Evolutionary conservation across 2,113 vertebrate species (phyloP).

Genomic region (Megaceryle torquata): DNA sequence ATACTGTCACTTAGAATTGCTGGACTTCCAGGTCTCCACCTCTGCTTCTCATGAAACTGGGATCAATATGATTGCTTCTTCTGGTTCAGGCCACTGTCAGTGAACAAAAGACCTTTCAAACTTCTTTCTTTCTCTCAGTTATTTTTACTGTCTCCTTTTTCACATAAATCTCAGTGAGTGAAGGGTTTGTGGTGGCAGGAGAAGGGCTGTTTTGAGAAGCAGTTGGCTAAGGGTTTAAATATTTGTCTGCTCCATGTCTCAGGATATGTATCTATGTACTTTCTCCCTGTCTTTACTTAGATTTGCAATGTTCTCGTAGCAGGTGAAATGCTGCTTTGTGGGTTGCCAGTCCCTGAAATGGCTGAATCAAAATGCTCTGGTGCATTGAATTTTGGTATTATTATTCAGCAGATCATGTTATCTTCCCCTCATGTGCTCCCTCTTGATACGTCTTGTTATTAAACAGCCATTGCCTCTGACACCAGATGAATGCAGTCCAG

Average conservation of each 20-base stretch:
- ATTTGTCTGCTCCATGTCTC: not conserved
- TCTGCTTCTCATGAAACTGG: not conserved
- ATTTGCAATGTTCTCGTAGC: not conserved
- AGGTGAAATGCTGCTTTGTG: constrained; percentile 44
- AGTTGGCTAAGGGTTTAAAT: not conserved
- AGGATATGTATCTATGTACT: not conserved
- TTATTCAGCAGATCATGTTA: constrained; percentile 1
- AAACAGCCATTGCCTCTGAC: not conserved
- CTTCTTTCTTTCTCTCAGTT: not conserved
- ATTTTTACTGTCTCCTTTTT: not conserved
- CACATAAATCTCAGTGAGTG: not conserved
- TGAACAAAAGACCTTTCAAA: not conserved
- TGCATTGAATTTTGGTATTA: constrained; percentile 27
- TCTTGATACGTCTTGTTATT: not conserved
- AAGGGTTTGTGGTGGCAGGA: not conserved
- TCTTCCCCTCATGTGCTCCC: not conserved
- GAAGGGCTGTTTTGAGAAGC: not conserved
- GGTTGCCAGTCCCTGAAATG: not conserved
- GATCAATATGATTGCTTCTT: not conserved
- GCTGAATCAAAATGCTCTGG: constrained; percentile 45
- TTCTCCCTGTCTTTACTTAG: not conserved
- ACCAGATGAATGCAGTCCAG: not conserved
- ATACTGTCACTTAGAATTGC: not conserved
- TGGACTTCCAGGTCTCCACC: not conserved
- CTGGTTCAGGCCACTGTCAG: not conserved